A percentile compares a stretch with the other conserved stretches of the same genome.
These are phyloP conservation scores for Drosophila pachea DNA, from an alignment of 1,140 invertebrate species.

Conservation along the genomic window DNA sequence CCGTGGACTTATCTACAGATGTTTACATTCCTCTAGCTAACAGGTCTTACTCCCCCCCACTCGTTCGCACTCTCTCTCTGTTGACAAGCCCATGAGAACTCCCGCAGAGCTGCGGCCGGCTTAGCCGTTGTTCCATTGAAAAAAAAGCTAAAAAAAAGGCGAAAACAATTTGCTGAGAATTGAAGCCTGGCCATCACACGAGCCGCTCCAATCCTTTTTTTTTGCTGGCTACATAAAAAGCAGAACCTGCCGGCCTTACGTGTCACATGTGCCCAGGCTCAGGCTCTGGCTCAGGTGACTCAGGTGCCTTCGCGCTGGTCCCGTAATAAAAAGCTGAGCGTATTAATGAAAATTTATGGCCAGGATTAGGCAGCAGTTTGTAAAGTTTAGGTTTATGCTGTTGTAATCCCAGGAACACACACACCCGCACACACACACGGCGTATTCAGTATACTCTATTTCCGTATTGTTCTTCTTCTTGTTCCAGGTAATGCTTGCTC, in stretches of 20 bases:
- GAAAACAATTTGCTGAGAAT: conserved; percentile 15
- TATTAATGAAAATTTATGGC: conserved; percentile 72
- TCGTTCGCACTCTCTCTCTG: background rate
- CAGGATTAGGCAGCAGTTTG: conserved; percentile 43
- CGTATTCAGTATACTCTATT: background rate
- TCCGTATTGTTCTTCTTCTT: too few relatives aligned
- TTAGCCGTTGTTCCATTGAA: conserved; percentile 27
- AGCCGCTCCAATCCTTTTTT: background rate
- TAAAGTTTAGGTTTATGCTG: conserved; percentile 3
- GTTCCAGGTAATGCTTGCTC: conserved; percentile 72
- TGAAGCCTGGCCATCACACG: conserved; percentile 8
- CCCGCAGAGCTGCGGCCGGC: conserved; percentile 22
- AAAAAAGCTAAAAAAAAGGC: conserved; percentile 8
- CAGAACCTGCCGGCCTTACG: conserved; percentile 31
- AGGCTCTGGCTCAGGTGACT: background rate
- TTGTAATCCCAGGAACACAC: background rate
- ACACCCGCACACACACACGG: background rate
- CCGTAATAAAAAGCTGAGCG: conserved; percentile 65
- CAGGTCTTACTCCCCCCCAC: background rate
- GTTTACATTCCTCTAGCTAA: background rate
- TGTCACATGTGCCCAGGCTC: conserved; percentile 50
- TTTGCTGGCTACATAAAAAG: conserved; percentile 46
- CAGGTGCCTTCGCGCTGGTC: conserved; percentile 9
- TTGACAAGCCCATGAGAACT: conserved; percentile 5
- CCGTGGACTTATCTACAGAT: background rate